Evolutionary conservation across 2,797 vertebrate species (phyloP).

Genomic region (Allobates femoralis): DNA sequence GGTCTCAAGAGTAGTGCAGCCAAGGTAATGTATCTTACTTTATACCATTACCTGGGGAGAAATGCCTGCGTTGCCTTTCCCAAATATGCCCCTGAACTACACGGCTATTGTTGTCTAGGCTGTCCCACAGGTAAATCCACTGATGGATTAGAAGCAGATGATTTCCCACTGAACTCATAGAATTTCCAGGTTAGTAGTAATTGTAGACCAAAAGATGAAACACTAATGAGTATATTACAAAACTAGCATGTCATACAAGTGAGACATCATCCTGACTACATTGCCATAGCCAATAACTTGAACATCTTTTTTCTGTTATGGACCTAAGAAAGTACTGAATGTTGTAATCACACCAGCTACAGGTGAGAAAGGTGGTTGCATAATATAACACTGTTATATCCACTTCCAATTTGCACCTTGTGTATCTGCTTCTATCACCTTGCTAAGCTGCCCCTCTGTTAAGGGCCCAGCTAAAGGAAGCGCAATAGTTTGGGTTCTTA

Average conservation of each 20-base stretch:
- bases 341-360: not conserved
- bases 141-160: not conserved
- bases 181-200: not conserved
- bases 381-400: too few species aligned
- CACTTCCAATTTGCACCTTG: too few species aligned
- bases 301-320: not conserved
- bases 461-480: too few species aligned
- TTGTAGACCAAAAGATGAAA: not conserved
- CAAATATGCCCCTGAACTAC: not conserved
- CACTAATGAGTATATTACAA: not conserved
- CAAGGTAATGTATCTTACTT: too few species aligned
- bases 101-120: not conserved
- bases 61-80: too few species aligned
- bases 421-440: too few species aligned
- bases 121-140: too few species aligned
- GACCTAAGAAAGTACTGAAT: not conserved
- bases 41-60: too few species aligned
- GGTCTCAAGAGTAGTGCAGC: too few species aligned
- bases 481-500: too few species aligned
- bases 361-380: not conserved
- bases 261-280: not conserved
- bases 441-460: too few species aligned
- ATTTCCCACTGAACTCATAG: not conserved
- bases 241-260: not conserved
- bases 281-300: not conserved